phyloP scores from a whole-genome alignment of 2,113 vertebrate genomes.

The Phrynosoma blainvillii region DNA sequence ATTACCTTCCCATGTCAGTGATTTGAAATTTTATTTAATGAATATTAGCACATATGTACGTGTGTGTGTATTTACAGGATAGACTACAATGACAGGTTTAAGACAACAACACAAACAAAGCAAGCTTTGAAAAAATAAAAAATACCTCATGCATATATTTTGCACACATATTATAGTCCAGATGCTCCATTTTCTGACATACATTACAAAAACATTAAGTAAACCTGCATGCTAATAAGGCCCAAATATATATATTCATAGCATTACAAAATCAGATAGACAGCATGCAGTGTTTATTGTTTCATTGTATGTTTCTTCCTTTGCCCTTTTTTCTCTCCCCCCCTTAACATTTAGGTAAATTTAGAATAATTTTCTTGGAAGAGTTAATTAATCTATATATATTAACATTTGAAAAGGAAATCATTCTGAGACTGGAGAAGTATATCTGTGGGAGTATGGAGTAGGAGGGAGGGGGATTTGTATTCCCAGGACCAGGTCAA shows the following conservation, averaged over 20 bases:
- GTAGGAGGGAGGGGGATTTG: neutral
- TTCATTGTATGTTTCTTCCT: constrained; percentile 51
- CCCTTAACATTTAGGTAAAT: constrained; percentile 38
- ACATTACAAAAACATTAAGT: neutral
- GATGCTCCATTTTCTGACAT: neutral
- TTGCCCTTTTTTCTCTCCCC: neutral
- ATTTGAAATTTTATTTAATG: constrained; percentile 17
- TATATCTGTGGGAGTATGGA: neutral
- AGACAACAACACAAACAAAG: neutral
- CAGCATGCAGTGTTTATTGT: neutral
- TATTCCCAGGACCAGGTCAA: constrained; percentile 48
- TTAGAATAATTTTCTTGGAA: no score
- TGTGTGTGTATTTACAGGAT: neutral
- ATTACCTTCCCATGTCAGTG: neutral
- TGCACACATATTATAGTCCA: neutral
- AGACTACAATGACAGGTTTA: constrained; percentile 1
- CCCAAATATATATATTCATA: neutral
- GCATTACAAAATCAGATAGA: fast-evolving
- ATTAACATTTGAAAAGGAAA: constrained; percentile 20
- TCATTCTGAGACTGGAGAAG: constrained; percentile 12
- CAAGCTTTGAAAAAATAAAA: neutral
- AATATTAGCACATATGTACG: neutral
- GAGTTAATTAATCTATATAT: neutral
- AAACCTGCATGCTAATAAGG: neutral
- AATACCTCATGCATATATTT: neutral